phyloP scores from a whole-genome alignment of 2,797 vertebrate genomes.

The Pantherophis alleghaniensis region DNA sequence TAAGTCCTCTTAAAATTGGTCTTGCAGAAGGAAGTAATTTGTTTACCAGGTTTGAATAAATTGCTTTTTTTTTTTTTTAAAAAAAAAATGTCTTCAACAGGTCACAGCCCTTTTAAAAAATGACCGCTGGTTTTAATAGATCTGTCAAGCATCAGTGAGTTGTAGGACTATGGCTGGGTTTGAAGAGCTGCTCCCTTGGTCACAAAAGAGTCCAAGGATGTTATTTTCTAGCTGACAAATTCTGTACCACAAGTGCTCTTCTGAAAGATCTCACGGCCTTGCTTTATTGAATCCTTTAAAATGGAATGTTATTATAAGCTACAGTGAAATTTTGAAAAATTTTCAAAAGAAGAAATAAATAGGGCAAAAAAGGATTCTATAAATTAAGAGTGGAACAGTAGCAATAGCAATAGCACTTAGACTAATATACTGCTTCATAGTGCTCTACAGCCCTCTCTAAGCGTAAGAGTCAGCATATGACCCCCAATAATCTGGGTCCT shows the following conservation, averaged over 20 bases:
- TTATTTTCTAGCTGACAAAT: background rate
- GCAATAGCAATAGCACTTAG: background rate
- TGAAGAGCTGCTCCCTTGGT: background rate
- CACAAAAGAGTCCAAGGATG: background rate
- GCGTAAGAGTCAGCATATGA: background rate
- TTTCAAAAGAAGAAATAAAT: background rate
- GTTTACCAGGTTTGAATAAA: background rate
- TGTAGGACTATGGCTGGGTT: background rate
- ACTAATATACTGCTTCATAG: too few species aligned
- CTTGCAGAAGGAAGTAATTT: background rate
- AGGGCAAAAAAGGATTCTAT: background rate
- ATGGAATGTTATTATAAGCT: background rate
- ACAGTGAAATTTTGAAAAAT: background rate
- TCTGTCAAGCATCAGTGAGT: background rate
- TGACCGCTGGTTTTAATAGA: background rate
- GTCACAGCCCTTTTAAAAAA: background rate
- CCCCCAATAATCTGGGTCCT: background rate
- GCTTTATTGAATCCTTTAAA: background rate
- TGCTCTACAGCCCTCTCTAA: background rate
- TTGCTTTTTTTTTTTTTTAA: background rate
- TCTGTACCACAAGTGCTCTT: background rate
- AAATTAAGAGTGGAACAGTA: background rate
- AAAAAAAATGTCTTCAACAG: background rate
- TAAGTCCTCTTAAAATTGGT: background rate
- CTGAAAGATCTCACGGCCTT: too few species aligned